Percentiles rank a stretch among this genome's conserved stretches.
These are phyloP conservation scores for Eurystomus glaucurus DNA, from an alignment of 2,797 vertebrate species.

Conservation along the genomic window DNA sequence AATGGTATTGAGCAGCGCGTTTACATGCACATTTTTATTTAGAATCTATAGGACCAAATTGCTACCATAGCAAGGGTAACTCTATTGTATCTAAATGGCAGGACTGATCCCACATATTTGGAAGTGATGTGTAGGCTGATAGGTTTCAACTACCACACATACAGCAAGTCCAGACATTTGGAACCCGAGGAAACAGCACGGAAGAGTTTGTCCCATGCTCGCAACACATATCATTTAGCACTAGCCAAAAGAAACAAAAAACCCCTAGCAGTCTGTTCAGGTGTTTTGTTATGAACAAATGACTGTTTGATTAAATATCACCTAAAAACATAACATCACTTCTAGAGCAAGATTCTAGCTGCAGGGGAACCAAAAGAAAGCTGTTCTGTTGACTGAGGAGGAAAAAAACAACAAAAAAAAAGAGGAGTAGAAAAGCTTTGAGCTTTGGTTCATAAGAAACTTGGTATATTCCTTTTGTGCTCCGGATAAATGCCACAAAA, in stretches of 20 bases:
- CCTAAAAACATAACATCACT: background rate
- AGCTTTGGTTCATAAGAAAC: background rate
- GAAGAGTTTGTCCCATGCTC: background rate
- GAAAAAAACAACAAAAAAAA: no score
- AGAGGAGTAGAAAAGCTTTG: background rate
- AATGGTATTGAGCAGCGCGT: background rate
- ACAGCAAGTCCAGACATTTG: background rate
- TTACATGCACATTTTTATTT: background rate
- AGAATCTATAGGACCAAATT: background rate
- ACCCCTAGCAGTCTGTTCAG: background rate
- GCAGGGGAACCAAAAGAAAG: background rate
- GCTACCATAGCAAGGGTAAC: accelerated
- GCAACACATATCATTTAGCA: background rate
- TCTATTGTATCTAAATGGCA: accelerated
- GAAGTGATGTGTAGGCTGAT: background rate
- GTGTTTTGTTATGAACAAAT: background rate
- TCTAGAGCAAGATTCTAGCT: background rate
- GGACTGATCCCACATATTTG: background rate
- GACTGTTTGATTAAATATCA: background rate
- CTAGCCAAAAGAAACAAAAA: background rate
- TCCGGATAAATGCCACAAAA: background rate
- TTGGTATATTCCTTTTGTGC: background rate
- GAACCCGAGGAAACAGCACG: background rate
- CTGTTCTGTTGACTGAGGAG: background rate
- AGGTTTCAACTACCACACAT: background rate